Conservation (phyloP, 1,140 invertebrate genomes). For the Riptortus pedestris region DNA sequence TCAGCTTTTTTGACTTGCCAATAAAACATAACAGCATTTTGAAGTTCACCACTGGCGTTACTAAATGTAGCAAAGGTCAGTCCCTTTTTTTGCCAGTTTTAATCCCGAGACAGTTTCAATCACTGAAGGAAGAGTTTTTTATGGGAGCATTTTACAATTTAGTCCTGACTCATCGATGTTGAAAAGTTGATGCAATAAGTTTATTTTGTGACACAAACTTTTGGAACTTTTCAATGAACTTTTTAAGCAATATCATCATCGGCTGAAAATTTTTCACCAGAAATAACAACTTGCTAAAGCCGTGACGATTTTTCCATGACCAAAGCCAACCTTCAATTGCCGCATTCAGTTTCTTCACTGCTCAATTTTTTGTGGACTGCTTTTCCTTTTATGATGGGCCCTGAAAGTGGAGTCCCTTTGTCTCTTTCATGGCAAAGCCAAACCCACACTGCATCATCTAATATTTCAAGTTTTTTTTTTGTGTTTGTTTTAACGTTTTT, state of each 20-base stretch:
- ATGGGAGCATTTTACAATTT: constrained; percentile 1
- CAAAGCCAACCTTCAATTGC: constrained; percentile 5
- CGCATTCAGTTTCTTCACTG: background rate
- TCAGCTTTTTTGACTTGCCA: constrained; percentile 11
- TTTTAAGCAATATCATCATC: background rate
- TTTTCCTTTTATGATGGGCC: constrained; percentile 9
- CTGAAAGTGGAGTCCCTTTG: constrained; percentile 13
- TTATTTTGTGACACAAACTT: background rate
- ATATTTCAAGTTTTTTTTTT: constrained; percentile 6
- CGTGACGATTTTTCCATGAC: constrained; percentile 5
- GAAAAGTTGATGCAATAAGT: background rate
- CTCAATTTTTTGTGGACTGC: background rate
- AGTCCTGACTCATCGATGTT: constrained; percentile 5
- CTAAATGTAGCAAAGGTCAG: constrained; percentile 12
- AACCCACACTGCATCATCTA: constrained; percentile 4
- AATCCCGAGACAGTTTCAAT: background rate
- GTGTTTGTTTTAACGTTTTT: background rate
- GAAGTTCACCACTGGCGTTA: constrained; percentile 11
- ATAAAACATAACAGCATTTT: constrained; percentile 19
- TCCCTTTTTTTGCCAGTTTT: background rate
- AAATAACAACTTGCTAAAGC: background rate
- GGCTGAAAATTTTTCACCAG: too few relatives aligned
- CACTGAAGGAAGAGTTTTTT: background rate
- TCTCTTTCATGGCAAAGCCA: background rate
- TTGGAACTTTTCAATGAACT: background rate